Base-by-base conservation (phyloP, 2,888 invertebrate species). In the Hedychridium roseum region DNA sequence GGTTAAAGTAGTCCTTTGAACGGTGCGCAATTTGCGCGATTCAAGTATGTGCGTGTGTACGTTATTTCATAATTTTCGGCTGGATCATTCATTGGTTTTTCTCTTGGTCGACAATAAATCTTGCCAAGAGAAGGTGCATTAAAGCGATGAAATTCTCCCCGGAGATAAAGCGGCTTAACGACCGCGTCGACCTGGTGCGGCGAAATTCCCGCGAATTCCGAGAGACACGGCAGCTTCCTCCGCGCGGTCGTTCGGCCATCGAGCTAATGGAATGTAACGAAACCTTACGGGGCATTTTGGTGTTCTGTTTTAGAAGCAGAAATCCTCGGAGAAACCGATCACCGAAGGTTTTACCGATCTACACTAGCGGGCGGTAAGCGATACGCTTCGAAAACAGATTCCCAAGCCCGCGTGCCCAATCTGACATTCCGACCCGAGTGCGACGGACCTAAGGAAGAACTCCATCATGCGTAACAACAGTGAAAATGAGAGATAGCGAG, bases 301-400 rank as follows among this genome's bases (percentile, higher is more conserved):
- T 54, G 59, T 66, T 73, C 63, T 73, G 69, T 76, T 76, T 62
- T 68, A 76, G 76, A 75, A 76, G 68, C 75, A 76, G 68, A 76
- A 76, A 68, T 73, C 74, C 53, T 71, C 75, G 53, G 75, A 70
- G 57, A 74, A 74, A 66, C 66, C 73, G 56, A 76, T 76, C 64
- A 76, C 76, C 65, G 76, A 76, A 53, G 76, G 73, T 65, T 76
- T 76, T 64, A 76, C 75, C 54, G 76, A 76, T 67, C 73, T 76
- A 38, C 76, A 76, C 66, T 76, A 74, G 60, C 68, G 54, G 52
- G 39, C 52, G 56, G 51, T 60, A 51, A 42, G 42, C 50, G 55
- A 48, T 46, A 48, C 51, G 39, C 52, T 56, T 50, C 54, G 48
- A 62, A 50, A 58, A 64, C 54, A 58, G 52, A 60, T 57, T 61